These are phyloP conservation scores for Actinernus sp. DNA, from an alignment of 92 coral and sea anemone species.

Conservation along the genomic window DNA sequence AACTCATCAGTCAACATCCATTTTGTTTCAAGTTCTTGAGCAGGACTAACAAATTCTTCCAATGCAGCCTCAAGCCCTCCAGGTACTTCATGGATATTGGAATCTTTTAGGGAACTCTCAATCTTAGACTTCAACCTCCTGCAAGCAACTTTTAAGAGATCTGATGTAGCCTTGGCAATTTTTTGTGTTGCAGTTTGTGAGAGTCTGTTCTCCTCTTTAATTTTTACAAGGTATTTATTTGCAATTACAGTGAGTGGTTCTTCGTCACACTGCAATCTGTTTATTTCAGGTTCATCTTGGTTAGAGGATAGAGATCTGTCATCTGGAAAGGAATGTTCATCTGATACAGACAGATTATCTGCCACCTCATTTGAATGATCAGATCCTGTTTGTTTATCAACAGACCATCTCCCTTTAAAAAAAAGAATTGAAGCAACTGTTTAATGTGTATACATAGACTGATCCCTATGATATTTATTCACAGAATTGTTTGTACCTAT, in stretches of 20 bases:
- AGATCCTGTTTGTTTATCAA: no score
- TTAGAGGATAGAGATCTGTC: no score
- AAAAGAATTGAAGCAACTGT: no score
- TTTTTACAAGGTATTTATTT: slow-evolving; percentile 22
- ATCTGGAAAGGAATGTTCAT: no score
- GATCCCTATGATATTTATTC: no score
- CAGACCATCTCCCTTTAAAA: no score
- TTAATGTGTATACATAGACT: no score
- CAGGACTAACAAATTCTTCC: slow-evolving; percentile 14
- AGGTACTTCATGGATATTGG: slow-evolving; percentile 8
- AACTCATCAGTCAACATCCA: slow-evolving; percentile 29
- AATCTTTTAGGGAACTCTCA: slow-evolving; percentile 18
- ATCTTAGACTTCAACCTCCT: slow-evolving; percentile 18
- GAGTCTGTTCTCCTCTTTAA: slow-evolving; percentile 35
- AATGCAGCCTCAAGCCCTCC: slow-evolving; percentile 18
- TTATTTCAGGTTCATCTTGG: neutral
- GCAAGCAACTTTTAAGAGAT: slow-evolving; percentile 6
- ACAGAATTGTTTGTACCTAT: no score
- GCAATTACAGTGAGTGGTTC: slow-evolving; percentile 2
- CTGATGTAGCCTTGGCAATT: slow-evolving; percentile 37
- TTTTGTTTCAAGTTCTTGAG: slow-evolving; percentile 7
- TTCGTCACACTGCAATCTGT: slow-evolving; percentile 2
- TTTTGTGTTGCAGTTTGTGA: slow-evolving; percentile 22
- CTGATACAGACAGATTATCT: slow-evolving; percentile 4
- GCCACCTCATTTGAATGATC: slow-evolving; percentile 1